Percentiles rank a stretch among this genome's conserved stretches.
These are phyloP conservation scores for Spisula solida DNA, from an alignment of 2,888 invertebrate species.

Conservation along the genomic window DNA sequence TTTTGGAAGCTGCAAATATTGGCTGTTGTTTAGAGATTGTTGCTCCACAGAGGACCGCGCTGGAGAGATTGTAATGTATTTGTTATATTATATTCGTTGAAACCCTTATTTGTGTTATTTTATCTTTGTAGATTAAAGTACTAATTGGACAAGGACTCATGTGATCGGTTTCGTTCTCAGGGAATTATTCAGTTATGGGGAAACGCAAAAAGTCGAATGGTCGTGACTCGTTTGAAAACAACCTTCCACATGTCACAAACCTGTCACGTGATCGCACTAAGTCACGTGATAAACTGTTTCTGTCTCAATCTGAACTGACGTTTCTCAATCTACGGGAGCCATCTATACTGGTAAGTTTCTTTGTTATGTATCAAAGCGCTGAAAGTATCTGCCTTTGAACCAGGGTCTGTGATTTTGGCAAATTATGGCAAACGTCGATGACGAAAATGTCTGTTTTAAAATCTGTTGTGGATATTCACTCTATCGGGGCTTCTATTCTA, in stretches of 20 bases:
- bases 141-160: too few relatives aligned
- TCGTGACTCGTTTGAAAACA: not conserved
- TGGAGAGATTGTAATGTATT: too few relatives aligned
- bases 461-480: too few relatives aligned
- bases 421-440: too few relatives aligned
- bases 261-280: constrained; percentile 27
- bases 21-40: too few relatives aligned
- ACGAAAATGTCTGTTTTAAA: too few relatives aligned
- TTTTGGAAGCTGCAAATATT: too few relatives aligned
- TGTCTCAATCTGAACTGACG: constrained; percentile 51
- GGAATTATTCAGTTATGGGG: not conserved
- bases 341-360: constrained; percentile 45
- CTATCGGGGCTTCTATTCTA: too few relatives aligned
- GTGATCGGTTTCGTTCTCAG: too few relatives aligned
- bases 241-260: not conserved
- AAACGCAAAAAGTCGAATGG: not conserved
- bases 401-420: too few relatives aligned
- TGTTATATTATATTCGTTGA: too few relatives aligned
- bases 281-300: constrained; percentile 16
- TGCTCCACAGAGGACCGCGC: too few relatives aligned
- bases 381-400: not conserved
- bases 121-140: not conserved
- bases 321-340: constrained; percentile 56
- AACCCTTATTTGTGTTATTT: not conserved
- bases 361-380: not conserved